These are phyloP conservation scores for Batillaria attramentaria DNA, from an alignment of 1,140 invertebrate species.

Conservation along the genomic window DNA sequence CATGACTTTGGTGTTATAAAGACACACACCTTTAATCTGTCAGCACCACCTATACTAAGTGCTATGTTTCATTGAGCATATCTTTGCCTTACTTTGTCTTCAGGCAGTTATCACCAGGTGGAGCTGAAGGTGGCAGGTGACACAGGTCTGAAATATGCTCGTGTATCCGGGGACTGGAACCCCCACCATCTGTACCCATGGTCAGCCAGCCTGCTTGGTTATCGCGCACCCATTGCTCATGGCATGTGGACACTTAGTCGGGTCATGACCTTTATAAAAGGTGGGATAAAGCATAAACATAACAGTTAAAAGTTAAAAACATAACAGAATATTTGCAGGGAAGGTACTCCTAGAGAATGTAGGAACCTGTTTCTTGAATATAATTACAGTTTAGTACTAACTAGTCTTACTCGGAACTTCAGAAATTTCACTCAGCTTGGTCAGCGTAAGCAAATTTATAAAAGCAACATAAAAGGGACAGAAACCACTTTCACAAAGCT, in stretches of 20 bases:
- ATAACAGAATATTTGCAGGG: neutral
- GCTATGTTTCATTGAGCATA: neutral
- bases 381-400: too few species aligned
- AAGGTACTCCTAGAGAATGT: too few species aligned
- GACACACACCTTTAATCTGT: too few species aligned
- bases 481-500: too few species aligned
- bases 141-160: conserved; percentile 45
- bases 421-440: neutral
- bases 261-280: conserved; percentile 23
- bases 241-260: conserved; percentile 50
- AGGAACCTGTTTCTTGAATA: too few species aligned
- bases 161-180: conserved; percentile 46
- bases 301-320: neutral
- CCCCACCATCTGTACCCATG: conserved; percentile 48
- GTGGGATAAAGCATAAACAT: conserved; percentile 12
- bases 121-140: conserved; percentile 28
- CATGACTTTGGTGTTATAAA: neutral
- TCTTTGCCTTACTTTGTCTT: neutral
- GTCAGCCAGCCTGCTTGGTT: conserved; percentile 47
- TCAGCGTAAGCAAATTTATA: too few species aligned
- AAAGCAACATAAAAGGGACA: too few species aligned
- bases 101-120: neutral
- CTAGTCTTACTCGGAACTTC: neutral
- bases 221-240: conserved; percentile 47
- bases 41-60: neutral